Evolutionary conservation across 2,113 vertebrate species (phyloP), one percentile per base, ranked within the genome.

Genomic region (Stictonetta naevosa): DNA sequence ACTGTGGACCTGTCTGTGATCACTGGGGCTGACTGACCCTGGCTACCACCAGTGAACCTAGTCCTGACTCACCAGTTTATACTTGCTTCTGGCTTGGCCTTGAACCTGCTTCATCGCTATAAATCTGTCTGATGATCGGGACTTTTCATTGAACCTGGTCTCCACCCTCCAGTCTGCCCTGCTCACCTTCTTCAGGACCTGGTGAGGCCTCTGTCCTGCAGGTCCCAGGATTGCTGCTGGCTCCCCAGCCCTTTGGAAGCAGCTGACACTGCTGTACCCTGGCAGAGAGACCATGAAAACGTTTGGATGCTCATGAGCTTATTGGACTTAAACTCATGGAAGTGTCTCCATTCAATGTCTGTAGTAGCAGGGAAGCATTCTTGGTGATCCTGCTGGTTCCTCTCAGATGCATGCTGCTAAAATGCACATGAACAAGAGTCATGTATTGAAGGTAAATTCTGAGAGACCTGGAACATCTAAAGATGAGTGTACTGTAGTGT

Each of bases 201-300:
- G 20, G 16, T 66, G 38, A 64, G 33, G 12, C 2, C 85, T 28
- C 62, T 79, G 46, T 34, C 82, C 21, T 29, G 11, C 52, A 55
- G 25, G n/a, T 9, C 38, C 40, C 4, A 0, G 44, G 19, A 13
- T 38, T 0, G 0, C 29, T 58, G 26, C 56, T 58, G 50, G 33
- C 38, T 82, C 20, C 23, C 7, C 7, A 1, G 21, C 13, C 29
- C 18, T 46, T 42, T 88, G 83, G 75, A 77, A 83, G 58, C 42
- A 56, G 42, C 75, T 76, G 67, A 7, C 1, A 1, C 17, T 62
- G 0, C 42, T 59, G 33, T 68, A 53, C 29, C 29, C 23, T 36
- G 55, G 16, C 9, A 42, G 29, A 63, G 46, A 10, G 16, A 9
- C n/a, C 18, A 1, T 31, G 40, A 11, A 69, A 4, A 25, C 11